A percentile compares a stretch with the other conserved stretches of the same genome.
Conservation (phyloP, 2,888 invertebrate genomes). For the Tyria jacobaeae region DNA sequence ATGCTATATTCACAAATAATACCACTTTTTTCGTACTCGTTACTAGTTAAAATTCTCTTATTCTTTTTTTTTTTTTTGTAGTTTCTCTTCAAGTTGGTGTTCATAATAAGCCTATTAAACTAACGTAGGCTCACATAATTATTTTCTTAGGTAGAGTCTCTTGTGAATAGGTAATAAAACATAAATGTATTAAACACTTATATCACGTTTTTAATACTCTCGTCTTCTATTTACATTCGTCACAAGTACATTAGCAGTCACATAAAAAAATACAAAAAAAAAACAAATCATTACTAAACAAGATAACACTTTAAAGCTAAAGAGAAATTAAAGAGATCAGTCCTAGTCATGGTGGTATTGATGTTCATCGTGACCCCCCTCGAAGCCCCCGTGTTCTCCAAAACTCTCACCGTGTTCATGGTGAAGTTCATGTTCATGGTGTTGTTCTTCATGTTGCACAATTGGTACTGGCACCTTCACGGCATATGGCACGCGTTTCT, state of each 20-base stretch:
- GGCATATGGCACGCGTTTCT: slow-evolving; percentile 89
- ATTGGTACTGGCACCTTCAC: slow-evolving; percentile 90
- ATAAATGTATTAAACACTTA: slow-evolving; percentile 42
- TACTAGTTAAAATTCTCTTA: neutral
- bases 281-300: slow-evolving; percentile 74
- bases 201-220: slow-evolving; percentile 82
- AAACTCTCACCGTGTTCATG: slow-evolving; percentile 49
- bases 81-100: neutral
- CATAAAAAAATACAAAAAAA: slow-evolving; percentile 60
- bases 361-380: slow-evolving; percentile 56
- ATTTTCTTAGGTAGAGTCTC: neutral
- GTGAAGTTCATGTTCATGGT: slow-evolving; percentile 64
- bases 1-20: neutral
- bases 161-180: slow-evolving; percentile 33
- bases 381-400: slow-evolving; percentile 35
- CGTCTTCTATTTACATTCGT: slow-evolving; percentile 76
- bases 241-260: slow-evolving; percentile 68
- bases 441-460: slow-evolving; percentile 73
- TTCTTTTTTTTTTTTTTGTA: neutral
- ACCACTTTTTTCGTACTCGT: neutral
- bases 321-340: slow-evolving; percentile 79
- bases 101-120: neutral
- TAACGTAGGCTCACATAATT: neutral
- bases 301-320: slow-evolving; percentile 83
- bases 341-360: slow-evolving; percentile 80